A percentile compares a stretch with the other conserved stretches of the same genome.
These are phyloP conservation scores for Heterodera schachtii DNA, from an alignment of 1,140 invertebrate genomes.

Conservation along the genomic window DNA sequence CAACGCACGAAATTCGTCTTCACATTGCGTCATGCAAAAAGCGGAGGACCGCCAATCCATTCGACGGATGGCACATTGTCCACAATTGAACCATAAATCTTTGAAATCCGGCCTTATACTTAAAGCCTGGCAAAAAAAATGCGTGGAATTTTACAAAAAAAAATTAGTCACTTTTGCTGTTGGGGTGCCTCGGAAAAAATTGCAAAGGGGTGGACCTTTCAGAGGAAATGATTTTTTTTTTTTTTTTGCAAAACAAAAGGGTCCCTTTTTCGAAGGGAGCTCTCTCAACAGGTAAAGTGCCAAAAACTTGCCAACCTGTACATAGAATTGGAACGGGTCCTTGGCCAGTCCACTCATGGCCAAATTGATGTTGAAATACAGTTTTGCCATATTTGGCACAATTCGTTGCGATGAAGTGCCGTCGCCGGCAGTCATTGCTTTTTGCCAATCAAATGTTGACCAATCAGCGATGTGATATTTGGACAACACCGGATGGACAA, in stretches of 20 bases:
- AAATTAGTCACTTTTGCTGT: too few species aligned
- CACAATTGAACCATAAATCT: conserved; percentile 39
- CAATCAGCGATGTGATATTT: conserved; percentile 15
- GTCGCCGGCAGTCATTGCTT: neutral
- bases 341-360: conserved; percentile 28
- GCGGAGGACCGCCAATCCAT: conserved; percentile 39
- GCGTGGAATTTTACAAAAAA: too few species aligned
- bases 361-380: conserved; percentile 37
- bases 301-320: conserved; percentile 25
- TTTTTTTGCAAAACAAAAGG: too few species aligned
- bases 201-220: too few species aligned
- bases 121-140: conserved; percentile 31
- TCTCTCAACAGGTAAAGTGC: too few species aligned
- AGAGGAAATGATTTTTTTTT: too few species aligned
- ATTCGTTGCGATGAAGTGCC: neutral
- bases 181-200: too few species aligned
- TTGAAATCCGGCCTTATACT: conserved; percentile 36
- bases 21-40: conserved; percentile 39
- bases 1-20: conserved; percentile 39
- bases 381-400: conserved; percentile 36
- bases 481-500: conserved; percentile 14
- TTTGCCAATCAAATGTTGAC: conserved; percentile 12
- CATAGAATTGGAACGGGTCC: conserved; percentile 38
- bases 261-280: too few species aligned
- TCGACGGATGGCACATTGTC: conserved; percentile 15